A percentile compares a stretch with the other conserved stretches of the same genome.
phyloP scores from a whole-genome alignment of 1,140 invertebrate genomes.

The Aradophagus sp. region DNA sequence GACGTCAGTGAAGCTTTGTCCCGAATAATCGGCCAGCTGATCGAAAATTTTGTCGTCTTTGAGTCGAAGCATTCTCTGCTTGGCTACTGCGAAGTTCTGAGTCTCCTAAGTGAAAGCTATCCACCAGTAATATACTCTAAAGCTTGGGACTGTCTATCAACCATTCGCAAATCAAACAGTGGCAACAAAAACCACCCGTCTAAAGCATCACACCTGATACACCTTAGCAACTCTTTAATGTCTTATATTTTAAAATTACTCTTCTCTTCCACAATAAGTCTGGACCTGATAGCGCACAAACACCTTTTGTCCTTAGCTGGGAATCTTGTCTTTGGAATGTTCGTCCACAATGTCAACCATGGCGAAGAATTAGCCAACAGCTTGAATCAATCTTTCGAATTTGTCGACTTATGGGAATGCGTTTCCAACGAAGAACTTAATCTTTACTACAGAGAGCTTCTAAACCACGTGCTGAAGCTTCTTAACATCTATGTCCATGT shows the following conservation, averaged over 20 bases:
- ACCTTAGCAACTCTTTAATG: conserved; percentile 36
- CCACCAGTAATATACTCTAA: conserved; percentile 73
- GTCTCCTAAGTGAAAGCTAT: conserved; percentile 72
- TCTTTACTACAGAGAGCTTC: conserved; percentile 77
- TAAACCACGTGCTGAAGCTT: conserved; percentile 81
- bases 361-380: conserved; percentile 27
- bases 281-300: conserved; percentile 80
- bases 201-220: too few species aligned
- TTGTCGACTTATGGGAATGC: conserved; percentile 74
- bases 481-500: conserved; percentile 85
- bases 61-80: conserved; percentile 70
- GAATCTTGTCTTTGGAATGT: conserved; percentile 80
- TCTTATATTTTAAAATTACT: conserved; percentile 73
- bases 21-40: conserved; percentile 58
- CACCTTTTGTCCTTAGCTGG: conserved; percentile 78
- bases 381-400: conserved; percentile 24
- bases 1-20: conserved; percentile 61
- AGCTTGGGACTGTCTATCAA: conserved; percentile 75
- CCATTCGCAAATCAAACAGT: background rate
- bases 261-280: conserved; percentile 76
- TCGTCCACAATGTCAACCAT: conserved; percentile 63
- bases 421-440: conserved; percentile 74
- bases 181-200: too few species aligned
- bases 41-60: conserved; percentile 63
- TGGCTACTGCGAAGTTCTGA: conserved; percentile 77